Conservation (phyloP, 35 echinoderm and acorn worm genomes). For the Heliocidaris erythrogramma region DNA sequence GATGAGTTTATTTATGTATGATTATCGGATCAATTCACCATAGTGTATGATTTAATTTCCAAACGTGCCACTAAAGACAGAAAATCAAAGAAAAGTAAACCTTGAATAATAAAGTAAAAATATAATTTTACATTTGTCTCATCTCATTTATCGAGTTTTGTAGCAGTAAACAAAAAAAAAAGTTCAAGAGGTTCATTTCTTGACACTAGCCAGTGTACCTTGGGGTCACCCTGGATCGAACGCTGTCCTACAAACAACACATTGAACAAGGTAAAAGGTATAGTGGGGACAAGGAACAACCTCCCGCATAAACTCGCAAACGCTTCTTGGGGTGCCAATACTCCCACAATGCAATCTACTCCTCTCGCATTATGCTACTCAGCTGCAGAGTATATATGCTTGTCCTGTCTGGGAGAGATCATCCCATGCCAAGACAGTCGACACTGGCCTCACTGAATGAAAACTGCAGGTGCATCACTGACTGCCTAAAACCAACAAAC, state of each 20-base stretch:
- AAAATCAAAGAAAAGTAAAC: too few species aligned
- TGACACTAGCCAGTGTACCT: conserved; percentile 58
- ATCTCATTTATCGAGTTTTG: too few species aligned
- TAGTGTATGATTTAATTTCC: too few species aligned
- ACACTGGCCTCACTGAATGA: conserved; percentile 23
- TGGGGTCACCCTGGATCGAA: conserved; percentile 43
- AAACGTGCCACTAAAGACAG: too few species aligned
- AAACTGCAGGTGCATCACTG: conserved; percentile 36
- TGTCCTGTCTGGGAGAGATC: conserved; percentile 42
- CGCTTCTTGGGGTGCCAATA: conserved; percentile 31
- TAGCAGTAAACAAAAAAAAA: too few species aligned
- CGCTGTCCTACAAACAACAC: conserved; percentile 49
- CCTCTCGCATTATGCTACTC: conserved; percentile 30
- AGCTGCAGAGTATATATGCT: conserved; percentile 26
- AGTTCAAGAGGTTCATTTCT: too few species aligned
- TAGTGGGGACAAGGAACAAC: conserved; percentile 41
- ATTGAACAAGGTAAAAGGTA: conserved; percentile 37
- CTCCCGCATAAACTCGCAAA: conserved; percentile 35
- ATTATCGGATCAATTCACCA: too few species aligned
- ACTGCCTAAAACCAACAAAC: conserved; percentile 31
- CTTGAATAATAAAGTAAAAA: too few species aligned
- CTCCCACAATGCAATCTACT: not conserved
- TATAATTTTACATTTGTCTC: too few species aligned
- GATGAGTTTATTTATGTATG: too few species aligned
- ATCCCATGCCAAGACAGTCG: conserved; percentile 32